These are phyloP conservation scores for Epsilonema sp. DNA, from an alignment of 2,888 invertebrate species.

Conservation along the genomic window DNA sequence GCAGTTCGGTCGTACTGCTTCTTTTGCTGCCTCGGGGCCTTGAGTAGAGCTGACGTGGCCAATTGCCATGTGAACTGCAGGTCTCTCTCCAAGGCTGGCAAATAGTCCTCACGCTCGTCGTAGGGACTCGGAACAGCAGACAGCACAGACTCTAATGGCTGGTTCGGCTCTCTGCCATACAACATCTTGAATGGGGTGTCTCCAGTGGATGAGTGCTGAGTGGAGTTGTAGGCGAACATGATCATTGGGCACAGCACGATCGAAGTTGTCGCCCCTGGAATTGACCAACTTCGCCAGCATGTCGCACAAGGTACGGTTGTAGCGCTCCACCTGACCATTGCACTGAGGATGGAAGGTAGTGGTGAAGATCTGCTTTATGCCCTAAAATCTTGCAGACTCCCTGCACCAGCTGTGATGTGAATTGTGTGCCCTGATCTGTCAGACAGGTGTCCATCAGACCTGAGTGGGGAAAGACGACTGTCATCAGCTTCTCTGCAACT, in stretches of 20 bases:
- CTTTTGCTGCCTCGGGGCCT: too few species aligned
- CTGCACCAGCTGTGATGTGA: not conserved
- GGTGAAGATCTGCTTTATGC: not conserved
- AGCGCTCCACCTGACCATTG: not conserved
- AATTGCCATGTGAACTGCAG: too few species aligned
- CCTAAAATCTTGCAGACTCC: not conserved
- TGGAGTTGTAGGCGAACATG: not conserved
- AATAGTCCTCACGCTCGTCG: too few species aligned
- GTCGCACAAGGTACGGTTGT: not conserved
- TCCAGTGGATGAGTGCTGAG: not conserved
- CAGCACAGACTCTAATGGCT: too few species aligned
- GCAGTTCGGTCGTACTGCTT: too few species aligned
- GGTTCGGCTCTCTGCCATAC: not conserved
- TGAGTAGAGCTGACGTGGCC: too few species aligned
- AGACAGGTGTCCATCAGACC: not conserved
- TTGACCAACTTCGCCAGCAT: not conserved
- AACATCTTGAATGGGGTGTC: conserved; percentile 1
- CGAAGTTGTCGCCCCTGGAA: too few species aligned
- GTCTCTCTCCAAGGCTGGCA: too few species aligned
- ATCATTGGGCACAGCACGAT: not conserved
- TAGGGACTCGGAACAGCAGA: too few species aligned
- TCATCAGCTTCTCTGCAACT: not conserved
- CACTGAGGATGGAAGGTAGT: not conserved
- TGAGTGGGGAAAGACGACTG: not conserved
- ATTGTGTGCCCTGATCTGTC: not conserved